These are phyloP conservation scores for Monochamus alternatus DNA, from an alignment of 2,888 invertebrate species.

Conservation along the genomic window DNA sequence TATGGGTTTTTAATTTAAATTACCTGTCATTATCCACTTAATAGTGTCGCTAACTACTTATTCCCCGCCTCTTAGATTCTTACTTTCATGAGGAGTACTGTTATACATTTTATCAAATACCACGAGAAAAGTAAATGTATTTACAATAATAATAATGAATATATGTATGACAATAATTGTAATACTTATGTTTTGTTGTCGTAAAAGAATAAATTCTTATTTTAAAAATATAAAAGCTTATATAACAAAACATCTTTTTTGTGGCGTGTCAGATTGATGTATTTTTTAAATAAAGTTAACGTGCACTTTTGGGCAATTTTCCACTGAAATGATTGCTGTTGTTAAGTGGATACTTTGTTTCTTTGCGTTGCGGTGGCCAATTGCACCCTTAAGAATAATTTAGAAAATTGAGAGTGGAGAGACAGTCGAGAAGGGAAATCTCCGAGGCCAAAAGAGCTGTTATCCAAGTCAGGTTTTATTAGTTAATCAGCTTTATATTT, in stretches of 20 bases:
- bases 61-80: not conserved
- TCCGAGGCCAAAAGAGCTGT: slow-evolving; percentile 10
- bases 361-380: slow-evolving; percentile 9
- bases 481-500: slow-evolving; percentile 11
- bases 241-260: not conserved
- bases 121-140: too few relatives aligned
- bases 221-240: too few relatives aligned
- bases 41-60: not conserved
- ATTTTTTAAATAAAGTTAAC: not conserved
- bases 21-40: not conserved
- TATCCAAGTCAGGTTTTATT: slow-evolving; percentile 1
- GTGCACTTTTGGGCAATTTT: slow-evolving; percentile 2
- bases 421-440: slow-evolving; percentile 18
- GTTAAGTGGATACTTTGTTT: slow-evolving; percentile 14
- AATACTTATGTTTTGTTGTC: too few relatives aligned
- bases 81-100: too few relatives aligned
- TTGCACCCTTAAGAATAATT: slow-evolving; percentile 26
- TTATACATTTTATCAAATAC: too few relatives aligned
- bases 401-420: slow-evolving; percentile 24
- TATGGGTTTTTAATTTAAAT: slow-evolving; percentile 7
- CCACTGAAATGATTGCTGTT: slow-evolving; percentile 1
- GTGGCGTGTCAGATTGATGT: not conserved
- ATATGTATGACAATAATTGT: too few relatives aligned
- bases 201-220: too few relatives aligned
- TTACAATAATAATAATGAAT: too few relatives aligned